Base-by-base conservation (phyloP, 2,888 invertebrate genomes). In the Athalia rosae region DNA sequence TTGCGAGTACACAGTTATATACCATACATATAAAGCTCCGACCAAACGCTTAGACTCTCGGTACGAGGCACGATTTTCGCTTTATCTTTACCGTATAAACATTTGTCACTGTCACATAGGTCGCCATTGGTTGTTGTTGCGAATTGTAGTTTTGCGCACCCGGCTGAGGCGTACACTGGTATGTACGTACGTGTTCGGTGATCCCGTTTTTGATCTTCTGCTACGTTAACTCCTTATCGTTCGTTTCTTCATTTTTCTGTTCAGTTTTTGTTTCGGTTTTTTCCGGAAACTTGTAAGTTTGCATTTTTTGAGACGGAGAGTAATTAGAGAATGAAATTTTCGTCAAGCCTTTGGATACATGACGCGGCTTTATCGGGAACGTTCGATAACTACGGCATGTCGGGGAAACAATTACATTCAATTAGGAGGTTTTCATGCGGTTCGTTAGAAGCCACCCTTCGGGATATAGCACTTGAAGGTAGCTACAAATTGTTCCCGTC, bases 361-460 rank as follows among this genome's bases (percentile, higher is more conserved):
- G 5, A 8, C 15, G 41, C 61, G 9, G 4, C 47, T 13, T 41
- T 13, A 47, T 15, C 15, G n/a, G 15, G 50, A 53, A 50, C 41
- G 53, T 67, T 67, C 67, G 28, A 50, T 67, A 50, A 28, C 67
- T 28, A 28, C 28, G 28, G 28, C 28, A 28, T 28, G 28, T 9
- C 53, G 5, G 53, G 43, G 45, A 43, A 13, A 15, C 71, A 58
- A 71, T 71, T 71, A 56, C 43, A 13, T 71, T 13, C 58, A 71
- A 71, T 71, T 71, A 71, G 28, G 56, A 45, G 43, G 50, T 56
- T 58, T 50, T 71, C 71, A 45, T 43, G 28, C 28, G 58, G 56
- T 43, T 71, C 71, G 71, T 71, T 71, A 71, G 71, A 56, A 43
- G 71, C 71, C 58, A 71, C 67, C 67, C 67, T 67, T 6, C 9